A percentile compares a stretch with the other conserved stretches of the same genome.
These are phyloP conservation scores for Meghimatium bilineatum DNA, from an alignment of 2,888 invertebrate species.

Conservation along the genomic window DNA sequence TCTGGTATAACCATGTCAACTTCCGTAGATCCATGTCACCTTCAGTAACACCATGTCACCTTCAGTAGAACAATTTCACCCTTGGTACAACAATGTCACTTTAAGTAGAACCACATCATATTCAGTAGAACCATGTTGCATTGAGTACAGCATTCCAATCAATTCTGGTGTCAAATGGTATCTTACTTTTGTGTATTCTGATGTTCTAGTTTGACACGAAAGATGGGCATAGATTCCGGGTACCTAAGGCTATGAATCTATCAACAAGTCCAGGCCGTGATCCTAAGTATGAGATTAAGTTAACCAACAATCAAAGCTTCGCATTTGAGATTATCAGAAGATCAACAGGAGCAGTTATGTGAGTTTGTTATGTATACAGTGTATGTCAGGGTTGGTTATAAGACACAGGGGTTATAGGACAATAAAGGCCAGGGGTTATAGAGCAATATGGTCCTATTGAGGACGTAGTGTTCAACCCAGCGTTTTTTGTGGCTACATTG, in stretches of 20 bases:
- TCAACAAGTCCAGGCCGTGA: slow-evolving; percentile 44
- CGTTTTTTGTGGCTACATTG: no score
- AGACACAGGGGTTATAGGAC: no score
- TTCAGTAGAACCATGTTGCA: not conserved
- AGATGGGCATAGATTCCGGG: slow-evolving; percentile 62
- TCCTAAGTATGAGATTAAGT: slow-evolving; percentile 60
- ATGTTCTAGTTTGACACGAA: slow-evolving; percentile 63
- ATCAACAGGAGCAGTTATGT: slow-evolving; percentile 65
- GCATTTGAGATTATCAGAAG: slow-evolving; percentile 70
- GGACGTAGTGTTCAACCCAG: no score
- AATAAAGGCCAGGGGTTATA: no score
- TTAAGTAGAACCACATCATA: not conserved
- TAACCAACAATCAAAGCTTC: slow-evolving; percentile 63
- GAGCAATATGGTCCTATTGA: no score
- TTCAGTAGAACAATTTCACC: no score
- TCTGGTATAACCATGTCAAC: no score
- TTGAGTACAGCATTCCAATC: not conserved
- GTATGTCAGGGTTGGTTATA: no score
- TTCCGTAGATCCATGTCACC: no score
- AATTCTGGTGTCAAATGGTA: not conserved
- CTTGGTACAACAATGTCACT: no score
- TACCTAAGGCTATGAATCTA: slow-evolving; percentile 61
- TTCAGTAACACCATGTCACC: no score
- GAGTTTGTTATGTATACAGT: slow-evolving; percentile 53
- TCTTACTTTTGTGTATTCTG: not conserved